Conservation (phyloP, 2,113 vertebrate genomes). For the Abramis brama region DNA sequence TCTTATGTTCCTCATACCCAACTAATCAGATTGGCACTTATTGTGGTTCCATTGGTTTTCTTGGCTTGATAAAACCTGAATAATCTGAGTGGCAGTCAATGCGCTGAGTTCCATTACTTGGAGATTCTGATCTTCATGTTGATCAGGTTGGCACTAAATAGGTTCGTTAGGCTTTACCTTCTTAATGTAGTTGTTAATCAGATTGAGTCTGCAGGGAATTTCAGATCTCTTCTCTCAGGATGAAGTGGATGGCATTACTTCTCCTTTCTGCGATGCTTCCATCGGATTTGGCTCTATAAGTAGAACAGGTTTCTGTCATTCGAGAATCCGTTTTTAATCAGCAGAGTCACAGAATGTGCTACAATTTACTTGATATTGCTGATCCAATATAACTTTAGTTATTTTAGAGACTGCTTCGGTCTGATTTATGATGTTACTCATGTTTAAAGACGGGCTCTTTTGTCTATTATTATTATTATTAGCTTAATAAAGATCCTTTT, state of each 20-base stretch:
- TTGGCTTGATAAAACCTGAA: slow-evolving; percentile 30
- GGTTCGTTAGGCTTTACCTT: slow-evolving; percentile 26
- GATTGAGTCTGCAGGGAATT: slow-evolving; percentile 18
- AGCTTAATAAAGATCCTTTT: neutral
- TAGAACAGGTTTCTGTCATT: slow-evolving; percentile 27
- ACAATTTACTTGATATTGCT: neutral
- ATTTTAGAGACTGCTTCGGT: neutral
- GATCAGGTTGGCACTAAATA: slow-evolving; percentile 21
- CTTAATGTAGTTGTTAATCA: slow-evolving; percentile 28
- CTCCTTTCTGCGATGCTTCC: neutral
- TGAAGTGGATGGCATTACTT: slow-evolving; percentile 16
- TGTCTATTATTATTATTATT: slow-evolving; percentile 7
- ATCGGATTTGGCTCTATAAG: slow-evolving; percentile 12
- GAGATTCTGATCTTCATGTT: slow-evolving; percentile 26
- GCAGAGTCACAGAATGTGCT: slow-evolving; percentile 2
- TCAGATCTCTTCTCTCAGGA: neutral
- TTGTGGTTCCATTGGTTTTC: slow-evolving; percentile 15
- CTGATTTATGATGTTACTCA: slow-evolving; percentile 30
- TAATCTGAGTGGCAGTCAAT: slow-evolving; percentile 9
- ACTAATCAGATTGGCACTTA: slow-evolving; percentile 54
- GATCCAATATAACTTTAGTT: neutral
- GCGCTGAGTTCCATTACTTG: slow-evolving; percentile 11
- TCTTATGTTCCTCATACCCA: slow-evolving; percentile 22
- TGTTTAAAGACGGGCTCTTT: slow-evolving; percentile 50
- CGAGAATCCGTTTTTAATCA: slow-evolving; percentile 18